Percentiles rank a stretch among this genome's conserved stretches.
phyloP scores from a whole-genome alignment of 2,113 vertebrate species.

The Bubo blakistoni region DNA sequence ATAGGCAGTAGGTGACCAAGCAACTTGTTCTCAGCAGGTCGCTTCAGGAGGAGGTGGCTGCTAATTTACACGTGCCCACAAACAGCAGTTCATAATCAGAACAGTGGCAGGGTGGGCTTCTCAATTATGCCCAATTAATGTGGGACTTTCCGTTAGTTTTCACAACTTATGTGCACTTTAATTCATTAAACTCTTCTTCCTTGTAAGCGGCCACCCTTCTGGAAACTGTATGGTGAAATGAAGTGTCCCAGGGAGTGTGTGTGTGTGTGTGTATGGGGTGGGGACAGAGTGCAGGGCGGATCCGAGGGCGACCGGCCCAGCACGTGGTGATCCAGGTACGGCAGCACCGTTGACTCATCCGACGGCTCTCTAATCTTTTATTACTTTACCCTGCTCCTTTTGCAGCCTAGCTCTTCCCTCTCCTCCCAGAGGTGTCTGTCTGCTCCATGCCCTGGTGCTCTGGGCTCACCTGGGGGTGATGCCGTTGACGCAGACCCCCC shows the following conservation, averaged over 20 bases:
- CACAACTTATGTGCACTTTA: not conserved
- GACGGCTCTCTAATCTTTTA: accelerated
- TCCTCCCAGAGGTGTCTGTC: no score
- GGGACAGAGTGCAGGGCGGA: not conserved
- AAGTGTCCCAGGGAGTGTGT: not conserved
- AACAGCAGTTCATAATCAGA: not conserved
- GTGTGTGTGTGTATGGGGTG: not conserved
- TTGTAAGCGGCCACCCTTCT: not conserved
- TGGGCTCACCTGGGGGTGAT: not conserved
- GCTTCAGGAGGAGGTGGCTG: not conserved
- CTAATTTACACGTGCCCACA: not conserved
- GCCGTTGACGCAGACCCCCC: accelerated
- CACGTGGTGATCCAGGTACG: accelerated
- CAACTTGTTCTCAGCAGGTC: not conserved
- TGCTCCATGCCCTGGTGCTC: not conserved
- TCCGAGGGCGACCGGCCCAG: no score
- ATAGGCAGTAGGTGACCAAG: not conserved
- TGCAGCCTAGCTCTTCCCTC: not conserved
- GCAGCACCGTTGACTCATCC: not conserved
- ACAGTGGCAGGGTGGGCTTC: not conserved
- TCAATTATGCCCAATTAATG: not conserved
- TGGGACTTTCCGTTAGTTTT: not conserved
- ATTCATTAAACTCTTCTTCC: not conserved
- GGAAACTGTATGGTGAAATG: not conserved
- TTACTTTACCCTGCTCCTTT: not conserved